Base-by-base conservation (phyloP, 2,888 invertebrate genomes). In the Hartigia nigra region DNA sequence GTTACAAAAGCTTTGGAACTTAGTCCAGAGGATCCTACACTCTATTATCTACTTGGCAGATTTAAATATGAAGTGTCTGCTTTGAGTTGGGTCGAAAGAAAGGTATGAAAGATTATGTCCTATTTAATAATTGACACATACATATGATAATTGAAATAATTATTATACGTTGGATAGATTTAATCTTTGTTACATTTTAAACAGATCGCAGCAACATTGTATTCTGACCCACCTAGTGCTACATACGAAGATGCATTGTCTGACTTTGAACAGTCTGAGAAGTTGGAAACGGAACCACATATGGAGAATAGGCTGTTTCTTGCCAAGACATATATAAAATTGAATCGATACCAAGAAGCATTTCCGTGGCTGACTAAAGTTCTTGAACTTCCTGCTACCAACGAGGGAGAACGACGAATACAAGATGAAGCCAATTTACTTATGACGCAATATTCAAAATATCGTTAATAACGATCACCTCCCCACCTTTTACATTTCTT, bases 1-100 rank as follows among this genome's bases (percentile, higher is more conserved):
- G 93, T 96, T 74, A 94, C 95, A 86, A 92, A 92, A 84, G 96
- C 96, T 1, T 91, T 96, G 36, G 87, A 92, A 74, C 86, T 95
- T 34, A 93, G 93, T 76, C 95, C 95, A 14, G 86, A 91, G 5
- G 96, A 96, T 88, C 91, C 94, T 12, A 92, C 93, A 1, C 90
- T 95, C 72, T 94, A 95, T 89, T 94, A 96, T 91, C 92, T 96
- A 85, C 90, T 95, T 75, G 96, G 96, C 12, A 92, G 96, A 86
- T 96, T 95, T 92, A 93, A 94, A 87, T 95, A 92, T 88, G 95
- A 95, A 91, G 93, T 95, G 80, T 93, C 94, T 74, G 91, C 91
- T 86, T 90, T 95, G 82, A 92, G 93, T 55, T 95, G 95, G 95
- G 89, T 95, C 77, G 95, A 96, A 88, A 92, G 94, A 81, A 94